Evolutionary conservation across 2,888 invertebrate genomes (phyloP).

Genomic region (Gryllus longicercus): DNA sequence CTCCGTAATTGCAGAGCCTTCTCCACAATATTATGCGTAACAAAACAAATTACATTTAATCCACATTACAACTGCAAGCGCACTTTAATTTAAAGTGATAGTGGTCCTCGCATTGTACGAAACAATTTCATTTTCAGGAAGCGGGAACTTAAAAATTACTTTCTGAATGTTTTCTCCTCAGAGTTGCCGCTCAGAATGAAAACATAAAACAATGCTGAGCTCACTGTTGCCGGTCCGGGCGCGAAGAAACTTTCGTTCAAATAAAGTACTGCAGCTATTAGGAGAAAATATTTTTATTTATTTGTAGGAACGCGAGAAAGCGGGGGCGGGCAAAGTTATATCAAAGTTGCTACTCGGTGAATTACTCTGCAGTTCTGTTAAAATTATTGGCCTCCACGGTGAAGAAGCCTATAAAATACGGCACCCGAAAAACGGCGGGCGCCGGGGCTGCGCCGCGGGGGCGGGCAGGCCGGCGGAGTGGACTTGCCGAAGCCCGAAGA

Average conservation of each 20-base stretch:
- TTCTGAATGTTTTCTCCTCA: neutral
- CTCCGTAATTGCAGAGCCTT: too few relatives aligned
- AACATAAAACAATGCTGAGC: slow-evolving; percentile 17
- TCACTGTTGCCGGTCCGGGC: neutral
- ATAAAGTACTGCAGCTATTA: slow-evolving; percentile 7
- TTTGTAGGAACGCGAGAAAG: slow-evolving; percentile 17
- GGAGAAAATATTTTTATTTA: slow-evolving; percentile 11
- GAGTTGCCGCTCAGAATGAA: slow-evolving; percentile 17
- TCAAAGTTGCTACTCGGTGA: slow-evolving; percentile 8
- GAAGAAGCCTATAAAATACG: slow-evolving; percentile 17
- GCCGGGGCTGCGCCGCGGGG: neutral
- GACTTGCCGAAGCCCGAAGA: neutral
- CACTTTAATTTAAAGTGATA: too few relatives aligned
- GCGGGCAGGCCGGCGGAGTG: neutral
- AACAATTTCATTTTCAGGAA: neutral
- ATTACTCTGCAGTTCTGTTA: neutral
- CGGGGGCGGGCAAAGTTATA: slow-evolving; percentile 7
- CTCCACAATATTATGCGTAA: too few relatives aligned
- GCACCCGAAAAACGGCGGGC: neutral
- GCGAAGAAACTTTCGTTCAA: slow-evolving; percentile 17
- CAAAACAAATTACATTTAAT: too few relatives aligned
- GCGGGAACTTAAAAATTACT: neutral
- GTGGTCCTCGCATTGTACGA: neutral
- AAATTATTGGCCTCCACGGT: slow-evolving; percentile 17
- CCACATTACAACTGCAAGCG: too few relatives aligned